phyloP scores from a whole-genome alignment of 2,113 vertebrate genomes.

The Ivindomyrus marchei region DNA sequence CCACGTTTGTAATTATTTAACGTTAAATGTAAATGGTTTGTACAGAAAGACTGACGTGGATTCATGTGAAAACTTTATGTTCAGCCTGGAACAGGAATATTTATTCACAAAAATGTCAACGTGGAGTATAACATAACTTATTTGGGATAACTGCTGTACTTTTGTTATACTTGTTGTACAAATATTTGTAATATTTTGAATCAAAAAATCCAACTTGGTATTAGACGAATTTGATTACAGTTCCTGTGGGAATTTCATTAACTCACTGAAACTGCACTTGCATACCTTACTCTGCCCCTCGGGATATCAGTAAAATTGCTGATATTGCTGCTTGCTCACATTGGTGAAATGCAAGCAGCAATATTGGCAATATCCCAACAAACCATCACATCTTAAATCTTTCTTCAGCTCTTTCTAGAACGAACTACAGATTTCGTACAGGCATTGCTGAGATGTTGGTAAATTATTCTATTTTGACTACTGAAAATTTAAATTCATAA shows the following conservation, averaged over 20 bases:
- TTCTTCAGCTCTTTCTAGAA: not conserved
- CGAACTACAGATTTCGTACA: not conserved
- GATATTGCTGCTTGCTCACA: not conserved
- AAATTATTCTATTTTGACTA: not conserved
- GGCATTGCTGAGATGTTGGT: not conserved
- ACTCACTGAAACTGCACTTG: not conserved
- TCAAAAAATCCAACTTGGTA: not conserved
- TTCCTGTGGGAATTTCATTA: not conserved
- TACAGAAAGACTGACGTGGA: not conserved
- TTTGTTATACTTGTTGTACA: not conserved
- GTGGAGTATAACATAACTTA: not conserved
- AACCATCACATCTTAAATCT: not conserved
- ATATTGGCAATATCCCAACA: not conserved
- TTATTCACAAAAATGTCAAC: not conserved
- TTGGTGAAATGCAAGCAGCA: not conserved
- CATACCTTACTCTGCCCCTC: not conserved
- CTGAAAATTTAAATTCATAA: not conserved
- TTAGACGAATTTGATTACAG: not conserved
- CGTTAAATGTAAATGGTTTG: not conserved
- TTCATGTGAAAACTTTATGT: not conserved
- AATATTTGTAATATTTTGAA: not conserved
- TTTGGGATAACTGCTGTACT: not conserved
- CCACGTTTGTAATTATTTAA: not conserved
- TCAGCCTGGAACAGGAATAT: not conserved
- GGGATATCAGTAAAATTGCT: not conserved